These are phyloP conservation scores for Caenorhabditis sulstoni DNA, from an alignment of 2,888 invertebrate genomes.

Conservation along the genomic window DNA sequence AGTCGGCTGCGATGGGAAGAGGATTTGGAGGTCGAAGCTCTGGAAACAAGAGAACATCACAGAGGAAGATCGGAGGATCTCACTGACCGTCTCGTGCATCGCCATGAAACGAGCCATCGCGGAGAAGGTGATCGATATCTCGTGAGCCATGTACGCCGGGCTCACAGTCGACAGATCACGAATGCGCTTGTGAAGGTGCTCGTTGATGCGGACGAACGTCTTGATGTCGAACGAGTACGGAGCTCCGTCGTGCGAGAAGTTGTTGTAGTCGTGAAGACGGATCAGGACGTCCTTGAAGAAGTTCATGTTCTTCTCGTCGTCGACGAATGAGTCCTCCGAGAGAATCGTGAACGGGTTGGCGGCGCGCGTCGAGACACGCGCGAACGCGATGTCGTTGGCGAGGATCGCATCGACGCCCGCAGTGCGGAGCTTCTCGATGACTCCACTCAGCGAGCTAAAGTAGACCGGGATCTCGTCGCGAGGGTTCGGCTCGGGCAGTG, in stretches of 20 bases:
- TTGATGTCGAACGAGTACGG: constrained; percentile 44
- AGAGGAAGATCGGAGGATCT: no score
- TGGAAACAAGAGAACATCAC: neutral
- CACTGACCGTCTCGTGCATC: constrained; percentile 35
- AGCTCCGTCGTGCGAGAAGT: constrained; percentile 34
- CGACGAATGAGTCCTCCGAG: neutral
- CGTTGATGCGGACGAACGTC: constrained; percentile 28
- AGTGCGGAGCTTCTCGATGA: constrained; percentile 25
- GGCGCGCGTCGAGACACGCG: constrained; percentile 8
- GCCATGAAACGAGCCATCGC: constrained; percentile 43
- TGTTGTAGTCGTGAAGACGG: constrained; percentile 28
- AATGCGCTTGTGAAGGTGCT: constrained; percentile 27
- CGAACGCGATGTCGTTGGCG: constrained; percentile 26
- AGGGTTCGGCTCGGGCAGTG: neutral
- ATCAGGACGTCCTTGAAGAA: constrained; percentile 28
- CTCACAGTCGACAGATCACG: constrained; percentile 20
- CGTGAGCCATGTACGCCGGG: constrained; percentile 31
- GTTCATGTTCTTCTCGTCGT: neutral
- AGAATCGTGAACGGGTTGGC: constrained; percentile 41
- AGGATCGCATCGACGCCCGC: constrained; percentile 23
- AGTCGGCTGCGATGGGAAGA: constrained; percentile 7
- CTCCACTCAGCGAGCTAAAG: constrained; percentile 26
- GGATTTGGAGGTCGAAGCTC: constrained; percentile 17
- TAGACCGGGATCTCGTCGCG: constrained; percentile 13
- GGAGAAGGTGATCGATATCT: constrained; percentile 35